Base-by-base conservation (phyloP, 2,888 invertebrate species). In the Tiliacea aurago region DNA sequence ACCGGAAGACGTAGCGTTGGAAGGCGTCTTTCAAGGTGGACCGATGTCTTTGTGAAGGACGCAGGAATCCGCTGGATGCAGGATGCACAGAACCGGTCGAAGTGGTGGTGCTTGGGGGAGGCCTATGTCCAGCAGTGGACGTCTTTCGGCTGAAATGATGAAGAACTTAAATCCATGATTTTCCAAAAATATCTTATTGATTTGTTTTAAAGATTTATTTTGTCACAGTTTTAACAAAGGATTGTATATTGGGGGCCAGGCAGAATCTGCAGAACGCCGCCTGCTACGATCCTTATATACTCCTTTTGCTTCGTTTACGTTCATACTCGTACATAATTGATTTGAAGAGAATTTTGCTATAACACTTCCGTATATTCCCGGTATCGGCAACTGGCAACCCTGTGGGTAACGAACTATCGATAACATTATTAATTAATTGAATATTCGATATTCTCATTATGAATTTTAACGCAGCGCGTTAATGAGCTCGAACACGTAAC, bases 391-490 rank as follows among this genome's bases (percentile, higher is more conserved):
- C 67, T 79, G 81, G 47, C 86, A 87, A 56, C 86, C 86, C 86
- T 86, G 55, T 51, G 61, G 61, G 72, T 77, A 82, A 81, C 83
- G 78, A 84, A 84, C 83, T 88, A 89, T 90, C 91, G 91, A 92
- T 91, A 91, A 90, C 89, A 89, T 91, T 93, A 93, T 93, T 95
- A 94, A 94, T 94, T 94, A 95, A 94, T 93, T 92, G 92, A 92
- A 93, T 93, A 94, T 92, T 92, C 92, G 89, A 91, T 89, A 86
- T 90, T 86, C 91, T 94, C 92, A 94, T 94, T 94, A 95, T 94
- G 94, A 93, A 95, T 94, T 95, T 95, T 93, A 95, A 95, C 93
- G 92, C 91, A 90, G 84, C 80, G 82, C 84, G 89, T 86, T 94
- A 95, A 94, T 94, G 94, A 94, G 93, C 85, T 81, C 84, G 84